Evolutionary conservation across 2,797 vertebrate species (phyloP), one percentile per base, ranked within the genome.

Genomic region (Tinamus major): DNA sequence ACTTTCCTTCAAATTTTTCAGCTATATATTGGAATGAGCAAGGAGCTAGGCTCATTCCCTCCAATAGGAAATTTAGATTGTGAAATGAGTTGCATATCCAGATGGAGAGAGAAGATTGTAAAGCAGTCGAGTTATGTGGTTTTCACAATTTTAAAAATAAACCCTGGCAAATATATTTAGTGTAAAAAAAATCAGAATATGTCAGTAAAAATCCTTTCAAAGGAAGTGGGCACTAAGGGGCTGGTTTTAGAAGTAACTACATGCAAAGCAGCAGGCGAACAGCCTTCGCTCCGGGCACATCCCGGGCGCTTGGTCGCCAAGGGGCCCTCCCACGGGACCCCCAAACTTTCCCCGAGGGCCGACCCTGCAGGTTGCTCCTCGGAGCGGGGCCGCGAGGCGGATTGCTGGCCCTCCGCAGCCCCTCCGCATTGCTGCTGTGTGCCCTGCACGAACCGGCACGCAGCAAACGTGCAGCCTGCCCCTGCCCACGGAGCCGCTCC

Each of bases 111-210:
- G 59, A 15, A 58, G 68, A 23, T 29, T 33, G 26, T 31, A 69
- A 49, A 15, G 58, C 44, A 41, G 18, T 23, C 13, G 37, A 58
- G 31, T 59, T 58, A 12, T 13, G 68, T 79, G 82, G 21, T 37
- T 76, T 87, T 72, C 85, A 69, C 55, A 21, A 59, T 27, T 76
- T 81, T 64, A 89, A 85, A 95, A 92, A 92, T 81, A 82, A 91
- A 92, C 10, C 55, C 55, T 87, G 69, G 55, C 33, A 81, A 79
- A 65, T 58, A 64, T 15, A 81, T 48, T 37, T 27, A 56, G 29
- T 46, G 19, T 6, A 33, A 63, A 5, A 3, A 3, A 10, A n/a
- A n/a, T 13, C 56, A 37, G 39, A 71, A 11, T 4, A n/a, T 3
- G 3, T 31, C 33, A 51, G 18, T 18, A 35, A 48, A 63, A 68